Evolutionary conservation across 2,888 invertebrate genomes (phyloP), one percentile per base, ranked within the genome.

Genomic region (Nebria salina): DNA sequence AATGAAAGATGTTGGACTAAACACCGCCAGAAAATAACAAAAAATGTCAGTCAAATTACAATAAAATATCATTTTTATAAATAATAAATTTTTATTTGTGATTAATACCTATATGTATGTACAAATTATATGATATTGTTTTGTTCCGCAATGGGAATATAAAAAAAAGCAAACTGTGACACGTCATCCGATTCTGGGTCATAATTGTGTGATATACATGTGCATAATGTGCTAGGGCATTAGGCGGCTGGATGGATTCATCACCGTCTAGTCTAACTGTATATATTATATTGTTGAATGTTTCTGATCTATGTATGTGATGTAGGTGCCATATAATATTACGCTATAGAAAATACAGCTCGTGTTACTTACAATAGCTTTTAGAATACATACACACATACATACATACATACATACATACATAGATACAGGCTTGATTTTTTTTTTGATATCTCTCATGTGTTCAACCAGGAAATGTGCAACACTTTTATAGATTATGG

Each of bases 191-290:
- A 8, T 41, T 73, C 70, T 80, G 80, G 80, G 80, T 80, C 80
- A 80, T 41, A 41, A 34, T 54, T 54, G 11, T 73, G 80, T 80
- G 80, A 75, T 80, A 80, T 80, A 80, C 75, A 70, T 72, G 75
- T 41, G 79, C 74, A 80, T 80, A 75, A 75, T 75, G 80, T 65
- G 72, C 11, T 54, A 64, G 65, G 70, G 80, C 75, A 80, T 80
- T 75, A 80, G 80, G 75, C 80, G 75, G 65, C 20, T 76, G 75
- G 74, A 15, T 68, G 75, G 66, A 79, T 79, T 74, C 79, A 79
- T 79, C 79, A 79, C 74, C 79, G 75, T 79, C 66, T 79, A 79
- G 75, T 79, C 66, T 79, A 79, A 79, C 79, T 79, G 79, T 79
- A 79, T 74, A 43, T 13, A 54, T 54, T 54, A 54, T 54, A 54